Base-by-base conservation (phyloP, 1,140 invertebrate genomes). In the Drosophila pachea region DNA sequence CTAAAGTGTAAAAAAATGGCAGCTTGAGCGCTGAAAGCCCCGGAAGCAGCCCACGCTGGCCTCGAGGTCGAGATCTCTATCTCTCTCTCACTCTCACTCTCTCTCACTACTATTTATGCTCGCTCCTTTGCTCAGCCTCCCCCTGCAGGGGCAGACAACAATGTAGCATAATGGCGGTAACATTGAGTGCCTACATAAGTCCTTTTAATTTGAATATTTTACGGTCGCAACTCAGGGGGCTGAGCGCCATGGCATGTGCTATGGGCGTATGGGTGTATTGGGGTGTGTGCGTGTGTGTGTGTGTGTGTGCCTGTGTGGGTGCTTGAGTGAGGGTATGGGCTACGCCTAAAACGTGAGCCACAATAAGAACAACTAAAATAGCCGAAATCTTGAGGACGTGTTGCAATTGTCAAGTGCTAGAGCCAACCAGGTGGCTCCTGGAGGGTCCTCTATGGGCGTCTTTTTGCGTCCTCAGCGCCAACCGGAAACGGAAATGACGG, bases 151-250 rank as follows among this genome's bases (percentile, higher is more conserved):
- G 43, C 62, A 82, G 71, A 76, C 79, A 84, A 84, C 79, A 84
- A 84, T 84, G 79, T 84, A 79, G 68, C 79, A 84, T 86, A 86
- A 86, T 81, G 77, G 83, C 83, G 78, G 77, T 86, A 75, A 86
- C 82, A 86, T 86, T 86, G 82, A 86, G 82, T 86, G 83, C 82
- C 83, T 86, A 86, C 83, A 86, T 86, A 86, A 86, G 83, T 87
- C 75, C 75, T 78, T 83, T 86, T 86, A 86, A 86, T 86, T 86
- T 86, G 76, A 87, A 86, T 86, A 86, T 86, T 86, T 86, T 87
- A 86, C 70, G 68, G 60, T 73, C 59, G 65, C 67, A 74, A 68
- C 74, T 74, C 66, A 71, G 54, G 73, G 36, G 49, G 45, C 14
- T 8, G 4, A 14, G 40, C 31, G 35, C 45, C 31, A 62, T 8